phyloP scores from a whole-genome alignment of 2,797 vertebrate species.

The Threskiornis aethiopicus region DNA sequence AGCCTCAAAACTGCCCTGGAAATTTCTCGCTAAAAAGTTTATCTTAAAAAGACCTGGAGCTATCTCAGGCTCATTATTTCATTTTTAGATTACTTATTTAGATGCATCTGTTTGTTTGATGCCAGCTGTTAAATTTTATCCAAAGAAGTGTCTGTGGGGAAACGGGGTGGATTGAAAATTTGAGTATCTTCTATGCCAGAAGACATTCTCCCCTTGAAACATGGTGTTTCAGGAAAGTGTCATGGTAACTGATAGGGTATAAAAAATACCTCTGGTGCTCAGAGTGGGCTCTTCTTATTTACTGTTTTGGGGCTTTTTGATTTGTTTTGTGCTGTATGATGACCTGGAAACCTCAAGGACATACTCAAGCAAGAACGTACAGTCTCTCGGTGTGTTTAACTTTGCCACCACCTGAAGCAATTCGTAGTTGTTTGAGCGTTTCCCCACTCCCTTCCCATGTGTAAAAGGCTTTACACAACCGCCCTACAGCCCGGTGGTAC shows the following conservation, averaged over 20 bases:
- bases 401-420: neutral
- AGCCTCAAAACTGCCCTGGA: slow-evolving; percentile 33
- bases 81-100: slow-evolving; percentile 10
- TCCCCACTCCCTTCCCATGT: neutral
- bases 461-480: neutral
- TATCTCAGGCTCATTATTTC: neutral
- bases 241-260: neutral
- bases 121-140: slow-evolving; percentile 20
- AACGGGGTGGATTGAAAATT: neutral
- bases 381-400: neutral
- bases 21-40: slow-evolving; percentile 30
- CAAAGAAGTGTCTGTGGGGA: neutral
- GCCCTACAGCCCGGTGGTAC: neutral
- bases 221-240: neutral
- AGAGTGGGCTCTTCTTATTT: neutral
- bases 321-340: neutral
- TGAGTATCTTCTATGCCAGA: neutral
- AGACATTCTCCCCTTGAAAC: neutral
- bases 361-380: neutral
- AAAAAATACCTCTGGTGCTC: neutral
- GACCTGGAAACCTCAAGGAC: neutral
- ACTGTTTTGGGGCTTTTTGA: neutral
- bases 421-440: neutral
- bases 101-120: slow-evolving; percentile 50
- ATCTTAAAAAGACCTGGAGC: slow-evolving; percentile 40